Evolutionary conservation across 2,888 invertebrate genomes (phyloP).

Genomic region (Trachelus troglodyta): DNA sequence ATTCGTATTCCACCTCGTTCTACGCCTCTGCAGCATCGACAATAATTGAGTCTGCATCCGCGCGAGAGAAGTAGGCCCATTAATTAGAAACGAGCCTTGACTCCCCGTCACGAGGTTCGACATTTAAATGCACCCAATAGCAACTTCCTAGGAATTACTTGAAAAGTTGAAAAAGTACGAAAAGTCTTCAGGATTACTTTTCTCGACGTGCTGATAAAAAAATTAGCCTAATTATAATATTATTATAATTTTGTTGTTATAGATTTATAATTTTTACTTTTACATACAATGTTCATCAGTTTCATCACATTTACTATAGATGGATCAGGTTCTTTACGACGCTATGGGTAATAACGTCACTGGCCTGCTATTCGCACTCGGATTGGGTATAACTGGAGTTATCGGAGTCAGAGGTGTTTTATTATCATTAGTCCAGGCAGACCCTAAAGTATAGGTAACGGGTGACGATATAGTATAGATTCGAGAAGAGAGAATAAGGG

Average conservation of each 20-base stretch:
- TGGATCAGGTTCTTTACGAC: neutral
- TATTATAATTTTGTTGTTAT: neutral
- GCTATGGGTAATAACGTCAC: neutral
- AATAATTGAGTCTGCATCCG: slow-evolving; percentile 53
- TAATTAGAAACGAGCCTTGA: slow-evolving; percentile 50
- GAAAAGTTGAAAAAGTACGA: neutral
- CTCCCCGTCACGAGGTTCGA: slow-evolving; percentile 24
- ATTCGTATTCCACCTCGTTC: slow-evolving; percentile 44
- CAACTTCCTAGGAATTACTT: neutral
- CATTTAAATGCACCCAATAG: neutral
- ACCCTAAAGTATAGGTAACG: slow-evolving; percentile 41
- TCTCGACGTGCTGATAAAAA: neutral
- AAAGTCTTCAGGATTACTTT: neutral
- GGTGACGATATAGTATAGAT: slow-evolving; percentile 46
- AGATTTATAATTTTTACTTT: neutral
- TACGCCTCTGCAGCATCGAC: slow-evolving; percentile 47
- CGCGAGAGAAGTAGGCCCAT: slow-evolving; percentile 42
- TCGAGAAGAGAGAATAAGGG: slow-evolving; percentile 52
- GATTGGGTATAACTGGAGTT: neutral
- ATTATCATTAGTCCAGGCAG: slow-evolving; percentile 43
- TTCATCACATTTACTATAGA: neutral
- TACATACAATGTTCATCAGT: neutral
- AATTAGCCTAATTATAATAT: neutral
- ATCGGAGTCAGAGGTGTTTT: slow-evolving; percentile 13
- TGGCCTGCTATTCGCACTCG: neutral